These are phyloP conservation scores for Pituophis catenifer DNA, from an alignment of 2,113 vertebrate genomes.

Conservation along the genomic window DNA sequence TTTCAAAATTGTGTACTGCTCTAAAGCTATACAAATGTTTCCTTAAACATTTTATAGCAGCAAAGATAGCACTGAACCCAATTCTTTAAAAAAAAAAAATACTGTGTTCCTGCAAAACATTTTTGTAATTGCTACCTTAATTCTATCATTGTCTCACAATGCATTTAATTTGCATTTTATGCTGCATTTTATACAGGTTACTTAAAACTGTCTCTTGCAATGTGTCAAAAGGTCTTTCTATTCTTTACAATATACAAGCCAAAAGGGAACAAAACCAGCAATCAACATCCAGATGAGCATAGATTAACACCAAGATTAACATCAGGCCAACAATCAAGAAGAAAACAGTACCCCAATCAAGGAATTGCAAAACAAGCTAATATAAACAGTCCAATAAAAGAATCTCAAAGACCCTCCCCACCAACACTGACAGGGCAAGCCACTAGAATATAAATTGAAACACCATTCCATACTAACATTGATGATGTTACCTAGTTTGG, in stretches of 20 bases:
- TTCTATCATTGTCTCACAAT: constrained; percentile 23
- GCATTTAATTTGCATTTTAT: constrained; percentile 23
- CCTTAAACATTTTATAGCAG: not conserved
- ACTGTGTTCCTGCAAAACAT: constrained; percentile 23
- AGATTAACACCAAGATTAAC: too few species aligned
- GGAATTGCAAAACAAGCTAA: too few species aligned
- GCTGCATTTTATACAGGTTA: constrained; percentile 9
- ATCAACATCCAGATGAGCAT: too few species aligned
- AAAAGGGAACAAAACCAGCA: too few species aligned
- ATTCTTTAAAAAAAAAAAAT: not conserved
- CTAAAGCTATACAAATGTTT: constrained; percentile 7
- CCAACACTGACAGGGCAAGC: too few species aligned
- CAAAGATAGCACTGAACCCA: constrained; percentile 6
- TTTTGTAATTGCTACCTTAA: constrained; percentile 8
- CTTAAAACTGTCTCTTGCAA: constrained; percentile 15
- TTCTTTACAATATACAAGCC: not conserved
- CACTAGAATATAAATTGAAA: too few species aligned
- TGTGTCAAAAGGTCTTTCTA: constrained; percentile 7
- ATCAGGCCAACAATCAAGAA: too few species aligned
- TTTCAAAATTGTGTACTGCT: constrained; percentile 1
- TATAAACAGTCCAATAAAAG: too few species aligned
- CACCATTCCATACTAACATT: too few species aligned
- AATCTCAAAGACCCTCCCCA: too few species aligned
- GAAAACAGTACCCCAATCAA: too few species aligned
- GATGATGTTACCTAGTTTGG: too few species aligned